Evolutionary conservation across 2,888 invertebrate species (phyloP), one percentile per base, ranked within the genome.

Genomic region (Neoascia interrupta): DNA sequence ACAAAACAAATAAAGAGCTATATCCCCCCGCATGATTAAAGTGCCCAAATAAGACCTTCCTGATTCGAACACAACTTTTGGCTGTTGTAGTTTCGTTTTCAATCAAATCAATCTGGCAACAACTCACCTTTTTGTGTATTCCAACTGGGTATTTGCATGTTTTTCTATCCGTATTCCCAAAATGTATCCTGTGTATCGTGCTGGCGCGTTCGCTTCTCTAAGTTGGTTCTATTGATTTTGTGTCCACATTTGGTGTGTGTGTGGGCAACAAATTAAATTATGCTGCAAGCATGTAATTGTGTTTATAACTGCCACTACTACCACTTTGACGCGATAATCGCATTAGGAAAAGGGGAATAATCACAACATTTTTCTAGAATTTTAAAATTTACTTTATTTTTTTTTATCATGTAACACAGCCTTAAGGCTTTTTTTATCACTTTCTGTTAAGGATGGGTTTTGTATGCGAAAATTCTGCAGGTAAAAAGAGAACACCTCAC

Each of bases 71-170:
- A n/a, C n/a, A n/a, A n/a, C n/a, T n/a, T n/a, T n/a, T n/a, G n/a
- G n/a, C n/a, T n/a, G n/a, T n/a, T n/a, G n/a, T n/a, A n/a, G n/a
- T n/a, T n/a, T n/a, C n/a, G n/a, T n/a, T n/a, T n/a, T n/a, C n/a
- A n/a, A n/a, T n/a, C n/a, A n/a, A n/a, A n/a, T 11, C 23, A 11
- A 10, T 1, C 2, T 45, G 19, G 23, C 5, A 15, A 10, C 18
- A 19, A 76, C 76, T 72, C 34, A 76, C 76, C 76, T 76, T 60
- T 76, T 72, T 72, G 53, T 60, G 76, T 72, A 60, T 41, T 76
- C 72, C 70, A 72, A 76, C 26, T 39, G 26, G 39, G 64, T 64
- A 72, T 72, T 39, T 60, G 58, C 72, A 76, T 76, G 58, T 58
- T 58, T 31, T 13, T 39, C 26, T 26, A 26, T 26, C 26, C 26